These are phyloP conservation scores for Drosophila melanica DNA, from an alignment of 1,140 invertebrate species.

Conservation along the genomic window DNA sequence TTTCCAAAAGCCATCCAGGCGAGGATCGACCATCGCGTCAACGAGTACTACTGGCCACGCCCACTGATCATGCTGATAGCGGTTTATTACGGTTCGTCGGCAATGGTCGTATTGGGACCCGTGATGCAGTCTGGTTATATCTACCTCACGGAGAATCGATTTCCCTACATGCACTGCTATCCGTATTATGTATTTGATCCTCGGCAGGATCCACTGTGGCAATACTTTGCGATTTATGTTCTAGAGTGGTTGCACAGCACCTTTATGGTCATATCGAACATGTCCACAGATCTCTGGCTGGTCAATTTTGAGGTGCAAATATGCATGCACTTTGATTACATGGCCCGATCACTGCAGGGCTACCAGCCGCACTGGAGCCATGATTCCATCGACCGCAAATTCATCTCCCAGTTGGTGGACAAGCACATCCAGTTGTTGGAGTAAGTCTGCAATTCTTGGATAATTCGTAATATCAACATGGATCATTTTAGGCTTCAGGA, in stretches of 20 bases:
- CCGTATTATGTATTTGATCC: constrained; percentile 47
- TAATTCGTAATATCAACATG: background rate
- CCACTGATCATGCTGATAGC: constrained; percentile 8
- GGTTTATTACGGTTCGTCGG: constrained; percentile 40
- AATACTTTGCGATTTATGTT: constrained; percentile 43
- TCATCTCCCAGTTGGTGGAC: constrained; percentile 46
- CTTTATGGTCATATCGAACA: constrained; percentile 49
- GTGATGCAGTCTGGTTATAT: constrained; percentile 24
- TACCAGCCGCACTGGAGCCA: constrained; percentile 34
- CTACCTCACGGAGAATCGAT: constrained; percentile 5
- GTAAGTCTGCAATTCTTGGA: constrained; percentile 27
- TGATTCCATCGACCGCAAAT: constrained; percentile 28
- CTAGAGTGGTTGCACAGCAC: constrained; percentile 55
- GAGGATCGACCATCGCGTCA: constrained; percentile 32
- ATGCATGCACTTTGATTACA: constrained; percentile 58
- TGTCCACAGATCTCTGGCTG: constrained; percentile 57
- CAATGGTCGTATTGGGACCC: constrained; percentile 49
- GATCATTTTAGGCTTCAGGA: constrained; percentile 33
- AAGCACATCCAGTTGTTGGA: constrained; percentile 48
- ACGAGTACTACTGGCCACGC: constrained; percentile 55
- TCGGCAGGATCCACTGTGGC: constrained; percentile 29
- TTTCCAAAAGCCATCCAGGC: constrained; percentile 37
- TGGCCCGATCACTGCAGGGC: constrained; percentile 34
- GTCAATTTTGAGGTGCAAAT: constrained; percentile 57
- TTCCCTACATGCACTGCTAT: constrained; percentile 53